A percentile compares a stretch with the other conserved stretches of the same genome.
Conservation (phyloP, 2,113 vertebrate species). For the Menura novaehollandiae region DNA sequence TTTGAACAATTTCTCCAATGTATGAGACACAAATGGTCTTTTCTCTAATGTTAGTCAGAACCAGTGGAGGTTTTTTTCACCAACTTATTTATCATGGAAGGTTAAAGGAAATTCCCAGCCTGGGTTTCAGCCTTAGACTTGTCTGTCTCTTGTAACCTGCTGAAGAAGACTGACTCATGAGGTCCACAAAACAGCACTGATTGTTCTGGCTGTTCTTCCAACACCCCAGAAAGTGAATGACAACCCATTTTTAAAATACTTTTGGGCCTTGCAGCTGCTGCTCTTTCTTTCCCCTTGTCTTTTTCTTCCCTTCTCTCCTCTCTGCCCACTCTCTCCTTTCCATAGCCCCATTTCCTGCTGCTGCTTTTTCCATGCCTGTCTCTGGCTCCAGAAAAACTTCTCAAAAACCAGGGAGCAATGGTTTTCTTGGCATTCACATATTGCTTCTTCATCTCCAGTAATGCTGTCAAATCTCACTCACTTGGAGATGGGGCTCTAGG, state of each 20-base stretch:
- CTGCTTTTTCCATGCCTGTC: background rate
- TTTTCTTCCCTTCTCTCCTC: background rate
- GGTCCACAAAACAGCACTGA: background rate
- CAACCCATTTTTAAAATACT: background rate
- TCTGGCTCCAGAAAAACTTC: background rate
- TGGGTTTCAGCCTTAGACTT: background rate
- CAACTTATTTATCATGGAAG: background rate
- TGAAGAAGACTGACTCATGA: background rate
- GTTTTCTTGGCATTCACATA: background rate
- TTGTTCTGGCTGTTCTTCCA: background rate
- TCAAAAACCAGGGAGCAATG: background rate
- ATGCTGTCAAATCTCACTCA: background rate
- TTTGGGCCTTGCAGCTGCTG: background rate
- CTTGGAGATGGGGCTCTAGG: background rate
- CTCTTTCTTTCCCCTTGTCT: background rate
- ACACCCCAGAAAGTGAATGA: background rate
- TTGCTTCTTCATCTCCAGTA: background rate
- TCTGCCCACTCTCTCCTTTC: background rate
- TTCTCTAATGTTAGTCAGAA: slow-evolving; percentile 39
- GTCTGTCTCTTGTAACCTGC: background rate
- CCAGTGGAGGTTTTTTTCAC: background rate
- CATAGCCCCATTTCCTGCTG: background rate
- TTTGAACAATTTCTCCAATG: slow-evolving; percentile 20
- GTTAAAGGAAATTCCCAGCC: slow-evolving; percentile 8
- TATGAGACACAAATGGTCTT: slow-evolving; percentile 35